Evolutionary conservation across 2,797 vertebrate species (phyloP).

Genomic region (Enteromius radiatus): DNA sequence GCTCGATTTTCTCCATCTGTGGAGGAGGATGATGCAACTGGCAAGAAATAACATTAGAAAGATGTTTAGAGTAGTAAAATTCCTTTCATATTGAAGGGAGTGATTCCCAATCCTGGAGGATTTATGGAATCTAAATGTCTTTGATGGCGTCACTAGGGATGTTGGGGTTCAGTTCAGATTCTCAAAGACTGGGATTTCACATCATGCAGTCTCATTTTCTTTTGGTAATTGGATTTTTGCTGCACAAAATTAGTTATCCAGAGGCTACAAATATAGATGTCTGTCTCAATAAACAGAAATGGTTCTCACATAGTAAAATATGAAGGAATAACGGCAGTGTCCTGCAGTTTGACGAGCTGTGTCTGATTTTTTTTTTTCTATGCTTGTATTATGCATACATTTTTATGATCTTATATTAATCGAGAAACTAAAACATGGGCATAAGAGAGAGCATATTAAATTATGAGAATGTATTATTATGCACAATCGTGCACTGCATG

Average conservation of each 20-base stretch:
- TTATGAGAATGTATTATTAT: not conserved
- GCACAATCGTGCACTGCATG: not conserved
- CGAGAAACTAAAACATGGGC: constrained; percentile 1
- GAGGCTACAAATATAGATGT: constrained; percentile 14
- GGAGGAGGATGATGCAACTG: constrained; percentile 62
- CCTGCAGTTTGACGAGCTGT: not conserved
- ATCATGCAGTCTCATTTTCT: constrained; percentile 71
- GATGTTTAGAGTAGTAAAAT: constrained; percentile 36
- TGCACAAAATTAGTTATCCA: constrained; percentile 42
- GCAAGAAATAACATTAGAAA: constrained; percentile 58
- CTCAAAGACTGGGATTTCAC: constrained; percentile 77
- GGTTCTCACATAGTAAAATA: not conserved
- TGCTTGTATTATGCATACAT: not conserved
- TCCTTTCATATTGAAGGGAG: constrained; percentile 50
- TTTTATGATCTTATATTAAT: constrained; percentile 19
- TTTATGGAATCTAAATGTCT: constrained; percentile 66
- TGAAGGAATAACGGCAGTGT: not conserved
- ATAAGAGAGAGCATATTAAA: constrained; percentile 17
- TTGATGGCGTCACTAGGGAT: constrained; percentile 66
- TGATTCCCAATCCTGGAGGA: constrained; percentile 56
- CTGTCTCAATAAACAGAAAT: constrained; percentile 23
- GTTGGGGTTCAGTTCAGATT: constrained; percentile 66
- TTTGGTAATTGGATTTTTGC: constrained; percentile 62
- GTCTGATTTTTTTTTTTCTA: not conserved
- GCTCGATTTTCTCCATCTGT: constrained; percentile 19